Percentiles rank a stretch among this genome's conserved stretches.
phyloP scores from a whole-genome alignment of 2,113 vertebrate species.

The Oceanodroma tethys region DNA sequence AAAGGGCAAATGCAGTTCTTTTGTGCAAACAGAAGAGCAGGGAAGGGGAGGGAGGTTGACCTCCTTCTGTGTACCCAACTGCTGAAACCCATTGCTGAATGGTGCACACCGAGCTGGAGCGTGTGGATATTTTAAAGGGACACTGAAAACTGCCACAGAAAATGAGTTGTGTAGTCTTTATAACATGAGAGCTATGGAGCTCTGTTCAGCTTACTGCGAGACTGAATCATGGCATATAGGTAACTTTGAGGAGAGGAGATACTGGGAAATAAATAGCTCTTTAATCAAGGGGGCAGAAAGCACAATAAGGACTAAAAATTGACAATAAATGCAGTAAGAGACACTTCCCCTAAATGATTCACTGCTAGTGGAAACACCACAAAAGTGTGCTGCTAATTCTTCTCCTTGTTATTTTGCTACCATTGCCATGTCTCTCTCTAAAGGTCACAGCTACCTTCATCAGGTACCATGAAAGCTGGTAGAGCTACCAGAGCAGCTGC shows the following conservation, averaged over 20 bases:
- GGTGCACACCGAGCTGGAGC: accelerated
- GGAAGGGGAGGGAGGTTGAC: neutral
- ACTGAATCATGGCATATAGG: neutral
- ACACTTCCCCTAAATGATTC: neutral
- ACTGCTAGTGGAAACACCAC: neutral
- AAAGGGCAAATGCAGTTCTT: neutral
- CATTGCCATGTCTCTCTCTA: neutral
- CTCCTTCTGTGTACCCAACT: neutral
- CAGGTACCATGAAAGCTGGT: neutral
- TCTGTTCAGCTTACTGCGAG: neutral
- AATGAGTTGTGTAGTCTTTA: neutral
- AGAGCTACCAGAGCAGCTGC: neutral
- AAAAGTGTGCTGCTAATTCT: neutral
- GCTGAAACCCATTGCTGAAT: neutral
- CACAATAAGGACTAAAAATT: neutral
- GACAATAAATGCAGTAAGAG: neutral
- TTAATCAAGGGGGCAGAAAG: neutral
- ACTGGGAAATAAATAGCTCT: neutral
- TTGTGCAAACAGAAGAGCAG: neutral
- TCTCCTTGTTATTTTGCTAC: neutral
- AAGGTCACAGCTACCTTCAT: neutral
- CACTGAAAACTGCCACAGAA: neutral
- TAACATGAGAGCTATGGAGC: neutral
- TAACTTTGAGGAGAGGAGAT: neutral
- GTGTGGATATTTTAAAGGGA: neutral